These are phyloP conservation scores for Synanthedon vespiformis DNA, from an alignment of 2,888 invertebrate genomes.

Conservation along the genomic window DNA sequence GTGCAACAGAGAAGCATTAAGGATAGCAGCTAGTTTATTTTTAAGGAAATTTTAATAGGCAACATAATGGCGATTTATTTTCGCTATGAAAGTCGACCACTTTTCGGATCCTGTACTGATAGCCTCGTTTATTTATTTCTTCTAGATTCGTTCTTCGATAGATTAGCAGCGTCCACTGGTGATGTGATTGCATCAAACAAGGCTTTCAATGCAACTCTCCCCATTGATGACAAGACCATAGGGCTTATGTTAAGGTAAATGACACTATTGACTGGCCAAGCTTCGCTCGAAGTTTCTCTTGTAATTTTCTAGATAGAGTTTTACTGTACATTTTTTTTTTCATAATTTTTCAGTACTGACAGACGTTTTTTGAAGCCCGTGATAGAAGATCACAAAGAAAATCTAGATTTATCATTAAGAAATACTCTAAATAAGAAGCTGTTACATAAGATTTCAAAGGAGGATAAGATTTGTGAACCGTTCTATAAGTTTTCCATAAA, in stretches of 20 bases:
- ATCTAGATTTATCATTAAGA: slow-evolving; percentile 30
- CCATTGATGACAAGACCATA: slow-evolving; percentile 55
- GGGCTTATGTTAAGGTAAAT: slow-evolving; percentile 52
- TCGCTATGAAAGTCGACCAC: neutral
- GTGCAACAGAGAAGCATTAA: too few species aligned
- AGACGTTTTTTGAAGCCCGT: neutral
- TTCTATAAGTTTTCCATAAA: slow-evolving; percentile 73
- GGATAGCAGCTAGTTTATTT: too few species aligned
- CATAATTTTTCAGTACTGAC: too few species aligned
- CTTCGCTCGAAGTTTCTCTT: too few species aligned
- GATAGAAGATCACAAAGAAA: slow-evolving; percentile 18
- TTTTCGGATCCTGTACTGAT: too few species aligned
- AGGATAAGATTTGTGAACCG: slow-evolving; percentile 68
- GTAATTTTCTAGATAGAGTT: too few species aligned
- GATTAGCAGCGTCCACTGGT: slow-evolving; percentile 69
- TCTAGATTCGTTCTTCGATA: slow-evolving; percentile 72
- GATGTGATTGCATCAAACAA: slow-evolving; percentile 73
- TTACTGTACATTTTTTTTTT: too few species aligned
- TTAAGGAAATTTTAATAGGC: too few species aligned
- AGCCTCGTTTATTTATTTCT: neutral
- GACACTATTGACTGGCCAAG: neutral
- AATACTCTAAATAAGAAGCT: slow-evolving; percentile 30
- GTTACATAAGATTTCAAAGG: slow-evolving; percentile 32
- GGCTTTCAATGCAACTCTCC: slow-evolving; percentile 70
- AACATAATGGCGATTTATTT: too few species aligned